Evolutionary conservation across 2,797 vertebrate species (phyloP).

Genomic region (Anguilla megastoma): DNA sequence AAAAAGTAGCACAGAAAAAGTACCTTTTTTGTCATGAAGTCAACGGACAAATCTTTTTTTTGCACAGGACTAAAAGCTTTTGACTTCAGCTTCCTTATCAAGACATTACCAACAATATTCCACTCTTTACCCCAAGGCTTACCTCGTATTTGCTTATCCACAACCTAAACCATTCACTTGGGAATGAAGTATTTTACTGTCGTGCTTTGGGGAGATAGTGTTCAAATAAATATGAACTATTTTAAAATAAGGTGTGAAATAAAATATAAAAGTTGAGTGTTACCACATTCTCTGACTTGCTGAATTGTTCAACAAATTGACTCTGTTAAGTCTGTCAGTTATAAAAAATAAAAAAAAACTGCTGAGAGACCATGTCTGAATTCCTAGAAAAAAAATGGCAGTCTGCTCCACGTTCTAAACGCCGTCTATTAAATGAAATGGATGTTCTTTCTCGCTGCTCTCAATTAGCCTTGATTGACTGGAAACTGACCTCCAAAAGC

Average conservation of each 20-base stretch:
- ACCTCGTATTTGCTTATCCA: neutral
- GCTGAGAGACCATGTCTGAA: neutral
- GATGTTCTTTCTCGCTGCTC: neutral
- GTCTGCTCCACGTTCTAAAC: neutral
- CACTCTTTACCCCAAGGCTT: neutral
- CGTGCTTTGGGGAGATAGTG: neutral
- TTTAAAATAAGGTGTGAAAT: neutral
- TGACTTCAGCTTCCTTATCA: neutral
- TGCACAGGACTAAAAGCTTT: neutral
- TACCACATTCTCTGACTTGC: neutral
- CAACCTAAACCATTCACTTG: neutral
- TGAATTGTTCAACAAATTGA: neutral
- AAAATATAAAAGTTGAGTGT: neutral
- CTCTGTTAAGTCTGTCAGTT: neutral
- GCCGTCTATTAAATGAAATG: neutral
- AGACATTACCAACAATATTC: neutral
- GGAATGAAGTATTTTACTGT: neutral
- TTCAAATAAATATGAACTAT: neutral
- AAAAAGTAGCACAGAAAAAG: neutral
- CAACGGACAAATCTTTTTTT: neutral
- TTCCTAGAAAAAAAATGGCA: neutral
- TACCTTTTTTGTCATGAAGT: neutral
- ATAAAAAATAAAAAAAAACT: neutral
- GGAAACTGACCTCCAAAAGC: conserved; percentile 23
- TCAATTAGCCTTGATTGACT: conserved; percentile 24